Conservation (phyloP, 2,113 vertebrate species). For the Herpetotheres cachinnans region DNA sequence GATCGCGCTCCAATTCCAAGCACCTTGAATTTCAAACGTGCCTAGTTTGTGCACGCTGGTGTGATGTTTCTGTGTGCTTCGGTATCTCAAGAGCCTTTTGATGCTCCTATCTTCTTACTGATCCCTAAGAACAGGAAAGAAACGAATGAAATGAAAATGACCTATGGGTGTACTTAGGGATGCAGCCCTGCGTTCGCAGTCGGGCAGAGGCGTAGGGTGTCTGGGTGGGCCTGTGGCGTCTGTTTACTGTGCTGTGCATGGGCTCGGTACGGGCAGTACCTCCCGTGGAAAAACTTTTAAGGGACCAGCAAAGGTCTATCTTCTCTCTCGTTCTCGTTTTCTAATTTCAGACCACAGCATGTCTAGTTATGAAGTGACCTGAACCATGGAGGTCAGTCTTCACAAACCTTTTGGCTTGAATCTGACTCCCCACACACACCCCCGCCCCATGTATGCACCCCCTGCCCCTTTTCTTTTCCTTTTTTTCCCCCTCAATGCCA, state of each 20-base stretch:
- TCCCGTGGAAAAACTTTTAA: neutral
- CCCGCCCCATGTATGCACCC: no score
- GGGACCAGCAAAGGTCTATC: neutral
- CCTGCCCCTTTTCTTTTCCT: neutral
- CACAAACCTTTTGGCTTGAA: neutral
- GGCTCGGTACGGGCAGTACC: neutral
- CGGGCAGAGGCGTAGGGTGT: neutral
- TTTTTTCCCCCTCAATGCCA: neutral
- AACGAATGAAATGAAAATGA: rapidly evolving
- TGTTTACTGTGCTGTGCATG: neutral
- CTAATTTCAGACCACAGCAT: neutral
- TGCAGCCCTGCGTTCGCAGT: neutral
- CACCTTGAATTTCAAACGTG: neutral
- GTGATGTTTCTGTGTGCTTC: rapidly evolving
- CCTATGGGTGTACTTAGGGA: rapidly evolving
- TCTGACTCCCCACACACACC: rapidly evolving
- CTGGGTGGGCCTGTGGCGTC: neutral
- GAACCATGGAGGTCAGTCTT: rapidly evolving
- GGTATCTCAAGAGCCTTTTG: neutral
- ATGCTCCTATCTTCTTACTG: neutral
- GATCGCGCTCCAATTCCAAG: neutral
- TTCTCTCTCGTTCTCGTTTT: neutral
- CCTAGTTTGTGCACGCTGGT: rapidly evolving
- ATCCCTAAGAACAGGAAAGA: neutral
- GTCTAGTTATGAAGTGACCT: neutral